Conservation (phyloP, 2,797 vertebrate genomes). For the Semaprochilodus insignis region DNA sequence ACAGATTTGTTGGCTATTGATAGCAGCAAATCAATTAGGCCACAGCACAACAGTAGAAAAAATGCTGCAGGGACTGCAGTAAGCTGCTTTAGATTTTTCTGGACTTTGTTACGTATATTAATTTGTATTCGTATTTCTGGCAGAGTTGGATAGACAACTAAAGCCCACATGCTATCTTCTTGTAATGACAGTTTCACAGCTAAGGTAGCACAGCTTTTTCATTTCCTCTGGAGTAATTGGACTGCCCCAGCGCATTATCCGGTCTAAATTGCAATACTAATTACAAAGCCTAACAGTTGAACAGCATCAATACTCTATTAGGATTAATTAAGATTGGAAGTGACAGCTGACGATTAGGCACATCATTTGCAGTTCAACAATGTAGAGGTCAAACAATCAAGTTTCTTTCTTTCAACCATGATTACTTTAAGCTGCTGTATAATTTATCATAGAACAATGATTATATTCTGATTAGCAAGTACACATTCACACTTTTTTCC, state of each 20-base stretch:
- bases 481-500: slow-evolving; percentile 12
- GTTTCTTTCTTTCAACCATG: slow-evolving; percentile 66
- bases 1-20: slow-evolving; percentile 92
- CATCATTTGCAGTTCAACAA: slow-evolving; percentile 87
- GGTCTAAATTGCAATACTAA: slow-evolving; percentile 94
- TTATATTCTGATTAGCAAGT: slow-evolving; percentile 24
- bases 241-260: slow-evolving; percentile 84
- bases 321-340: slow-evolving; percentile 97
- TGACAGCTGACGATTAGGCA: slow-evolving; percentile 93
- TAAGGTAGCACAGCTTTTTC: slow-evolving; percentile 75
- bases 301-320: slow-evolving; percentile 96
- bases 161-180: slow-evolving; percentile 42
- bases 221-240: slow-evolving; percentile 89
- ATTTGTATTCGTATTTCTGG: slow-evolving; percentile 24
- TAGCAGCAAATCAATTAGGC: slow-evolving; percentile 84
- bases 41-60: slow-evolving; percentile 57
- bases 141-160: slow-evolving; percentile 7
- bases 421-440: slow-evolving; percentile 59
- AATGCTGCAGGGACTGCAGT: slow-evolving; percentile 58
- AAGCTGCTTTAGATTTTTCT: not conserved
- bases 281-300: slow-evolving; percentile 98
- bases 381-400: slow-evolving; percentile 80
- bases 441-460: slow-evolving; percentile 49
- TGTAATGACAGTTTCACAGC: slow-evolving; percentile 77
- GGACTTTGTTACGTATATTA: not conserved